These are phyloP conservation scores for Pseudolycoriella hygida DNA, from an alignment of 2,888 invertebrate species.

Conservation along the genomic window DNA sequence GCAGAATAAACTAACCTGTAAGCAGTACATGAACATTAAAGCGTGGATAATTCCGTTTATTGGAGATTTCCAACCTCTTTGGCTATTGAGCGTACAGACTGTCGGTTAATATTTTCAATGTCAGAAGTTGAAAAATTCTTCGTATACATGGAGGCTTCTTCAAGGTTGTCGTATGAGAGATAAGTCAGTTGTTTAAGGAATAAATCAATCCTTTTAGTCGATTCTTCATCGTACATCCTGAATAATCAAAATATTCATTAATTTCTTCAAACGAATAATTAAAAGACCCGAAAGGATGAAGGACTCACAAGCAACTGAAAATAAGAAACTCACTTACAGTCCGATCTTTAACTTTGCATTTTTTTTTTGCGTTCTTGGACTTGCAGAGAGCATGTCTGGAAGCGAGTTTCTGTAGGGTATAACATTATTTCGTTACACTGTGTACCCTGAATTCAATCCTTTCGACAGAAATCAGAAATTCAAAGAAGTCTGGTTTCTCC, in stretches of 20 bases:
- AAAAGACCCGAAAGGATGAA: too few relatives aligned
- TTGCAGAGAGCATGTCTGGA: too few relatives aligned
- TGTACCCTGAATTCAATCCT: too few relatives aligned
- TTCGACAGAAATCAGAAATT: too few relatives aligned
- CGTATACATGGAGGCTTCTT: constrained; percentile 16
- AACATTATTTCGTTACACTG: too few relatives aligned
- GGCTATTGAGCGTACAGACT: constrained; percentile 19
- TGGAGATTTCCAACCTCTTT: neutral
- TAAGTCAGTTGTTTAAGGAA: constrained; percentile 27
- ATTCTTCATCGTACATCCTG: constrained; percentile 9
- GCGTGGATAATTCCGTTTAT: too few relatives aligned
- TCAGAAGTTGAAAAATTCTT: constrained; percentile 13
- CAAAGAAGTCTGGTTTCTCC: too few relatives aligned
- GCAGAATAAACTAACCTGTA: constrained; percentile 1
- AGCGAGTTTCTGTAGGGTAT: too few relatives aligned
- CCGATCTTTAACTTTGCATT: too few relatives aligned
- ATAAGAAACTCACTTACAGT: too few relatives aligned
- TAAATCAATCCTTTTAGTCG: constrained; percentile 16
- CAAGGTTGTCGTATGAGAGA: constrained; percentile 27
- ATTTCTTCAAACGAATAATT: neutral
- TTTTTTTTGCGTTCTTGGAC: too few relatives aligned
- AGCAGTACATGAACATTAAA: neutral
- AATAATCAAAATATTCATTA: neutral
- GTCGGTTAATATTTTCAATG: constrained; percentile 5
- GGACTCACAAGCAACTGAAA: too few relatives aligned